Percentiles rank a stretch among this genome's conserved stretches.
Conservation (phyloP, 2,888 invertebrate genomes). For the Drepanosiphum platanoidis region DNA sequence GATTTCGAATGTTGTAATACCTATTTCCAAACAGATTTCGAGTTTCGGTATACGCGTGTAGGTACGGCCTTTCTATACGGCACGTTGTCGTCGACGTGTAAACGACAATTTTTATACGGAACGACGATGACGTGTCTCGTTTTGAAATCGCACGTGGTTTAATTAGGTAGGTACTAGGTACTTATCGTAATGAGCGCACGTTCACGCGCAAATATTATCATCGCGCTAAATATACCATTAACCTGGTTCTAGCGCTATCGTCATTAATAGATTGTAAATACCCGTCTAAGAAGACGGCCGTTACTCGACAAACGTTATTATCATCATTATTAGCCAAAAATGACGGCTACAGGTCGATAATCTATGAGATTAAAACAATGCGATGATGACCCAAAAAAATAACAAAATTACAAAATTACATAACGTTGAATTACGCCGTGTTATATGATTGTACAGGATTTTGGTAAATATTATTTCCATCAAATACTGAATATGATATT, state of each 20-base stretch:
- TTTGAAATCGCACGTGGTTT: not conserved
- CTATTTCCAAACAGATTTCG: too few relatives aligned
- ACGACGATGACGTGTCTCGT: not conserved
- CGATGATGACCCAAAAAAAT: not conserved
- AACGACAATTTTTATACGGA: not conserved
- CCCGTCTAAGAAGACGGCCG: constrained; percentile 3
- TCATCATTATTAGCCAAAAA: not conserved
- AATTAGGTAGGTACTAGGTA: not conserved
- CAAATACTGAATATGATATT: not conserved
- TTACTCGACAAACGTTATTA: not conserved
- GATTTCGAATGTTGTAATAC: too few relatives aligned
- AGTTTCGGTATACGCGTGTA: too few relatives aligned
- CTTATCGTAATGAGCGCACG: not conserved
- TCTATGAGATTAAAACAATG: not conserved
- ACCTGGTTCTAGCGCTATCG: constrained; percentile 12
- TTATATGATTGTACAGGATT: not conserved
- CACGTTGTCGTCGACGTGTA: too few relatives aligned
- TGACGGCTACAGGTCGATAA: too few relatives aligned
- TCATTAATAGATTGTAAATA: constrained; percentile 18
- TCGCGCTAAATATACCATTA: constrained; percentile 8
- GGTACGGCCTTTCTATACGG: too few relatives aligned
- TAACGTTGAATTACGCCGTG: not conserved
- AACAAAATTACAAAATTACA: too few relatives aligned
- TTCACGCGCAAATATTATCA: not conserved
- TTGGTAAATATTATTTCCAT: not conserved